Base-by-base conservation (phyloP, 2,888 invertebrate genomes). In the Psylliodes chrysocephalus region DNA sequence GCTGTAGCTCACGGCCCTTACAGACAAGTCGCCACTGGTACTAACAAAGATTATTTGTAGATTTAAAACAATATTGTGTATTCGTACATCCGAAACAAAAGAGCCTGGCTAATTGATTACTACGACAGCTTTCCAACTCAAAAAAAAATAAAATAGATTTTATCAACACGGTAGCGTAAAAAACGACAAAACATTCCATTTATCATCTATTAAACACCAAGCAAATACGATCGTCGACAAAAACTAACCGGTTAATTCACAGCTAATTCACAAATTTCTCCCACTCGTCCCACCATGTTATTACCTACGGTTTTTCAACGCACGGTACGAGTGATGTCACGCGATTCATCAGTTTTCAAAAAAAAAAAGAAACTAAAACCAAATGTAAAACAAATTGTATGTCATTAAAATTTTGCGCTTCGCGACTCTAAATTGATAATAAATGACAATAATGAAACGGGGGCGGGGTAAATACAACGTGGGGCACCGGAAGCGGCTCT, bases 401-500 rank as follows among this genome's bases (percentile, higher is more conserved):
- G 75, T 78, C 78, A 82, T 82, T 82, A 81, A 79, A 80, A 79
- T 81, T 81, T 82, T 79, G 81, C 82, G 81, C 81, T 80, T 71
- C 73, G 72, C 80, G 79, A 75, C 73, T 79, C 75, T 77, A 80
- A 81, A 82, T 82, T 82, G 81, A 79, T 81, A 81, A 81, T 81
- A 81, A 81, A 82, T 82, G 81, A 82, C 81, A 81, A 81, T 82
- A 82, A 82, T 81, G 79, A 81, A 81, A 79, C 72, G 79, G 74
- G 72, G 80, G 81, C 79, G 79, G 75, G 75, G 72, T 73, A 74
- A 75, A 73, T 80, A 76, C 75, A 77, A 77, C 79, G 76, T 69
- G 68, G 74, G 74, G 72, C 77, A 78, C 79, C 77, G 80, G 80
- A 80, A 80, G 78, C 77, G 74, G 70, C 73, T 65, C 56, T 72